A percentile compares a stretch with the other conserved stretches of the same genome.
Evolutionary conservation across 2,113 vertebrate species (phyloP).

Genomic region (Cynopterus brachyotis): DNA sequence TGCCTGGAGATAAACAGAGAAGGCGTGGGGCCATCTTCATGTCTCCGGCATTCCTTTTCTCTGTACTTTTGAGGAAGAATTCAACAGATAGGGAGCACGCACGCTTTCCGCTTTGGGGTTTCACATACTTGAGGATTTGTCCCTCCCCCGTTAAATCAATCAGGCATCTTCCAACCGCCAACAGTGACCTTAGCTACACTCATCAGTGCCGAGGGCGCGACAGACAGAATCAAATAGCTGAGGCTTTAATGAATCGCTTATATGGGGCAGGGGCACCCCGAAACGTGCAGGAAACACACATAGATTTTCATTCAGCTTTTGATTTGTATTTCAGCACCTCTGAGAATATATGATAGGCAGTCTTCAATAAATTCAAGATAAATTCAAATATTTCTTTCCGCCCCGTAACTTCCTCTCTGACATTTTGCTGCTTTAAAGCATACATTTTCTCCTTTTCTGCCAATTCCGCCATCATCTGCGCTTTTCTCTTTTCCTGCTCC

Average conservation of each 20-base stretch:
- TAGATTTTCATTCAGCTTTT: neutral
- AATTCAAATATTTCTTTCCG: rapidly evolving
- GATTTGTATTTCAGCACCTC: too few species aligned
- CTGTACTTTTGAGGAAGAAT: neutral
- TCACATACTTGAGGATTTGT: neutral
- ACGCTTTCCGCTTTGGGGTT: neutral
- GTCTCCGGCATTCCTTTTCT: neutral
- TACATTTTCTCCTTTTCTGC: neutral
- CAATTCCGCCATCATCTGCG: neutral
- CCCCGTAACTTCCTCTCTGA: neutral
- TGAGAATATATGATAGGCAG: rapidly evolving
- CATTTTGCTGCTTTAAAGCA: neutral
- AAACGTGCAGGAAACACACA: neutral
- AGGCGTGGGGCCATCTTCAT: neutral
- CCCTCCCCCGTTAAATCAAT: neutral
- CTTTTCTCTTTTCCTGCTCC: neutral
- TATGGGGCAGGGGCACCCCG: too few species aligned
- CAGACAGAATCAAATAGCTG: neutral
- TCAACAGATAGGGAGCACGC: neutral
- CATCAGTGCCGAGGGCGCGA: neutral
- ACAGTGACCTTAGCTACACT: neutral
- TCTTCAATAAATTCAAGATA: rapidly evolving
- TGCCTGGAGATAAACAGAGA: too few species aligned
- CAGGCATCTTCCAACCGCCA: neutral
- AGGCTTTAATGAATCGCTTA: neutral